Percentiles rank a stretch among this genome's conserved stretches.
These are phyloP conservation scores for Chroicocephalus ridibundus DNA, from an alignment of 2,113 vertebrate genomes.

Conservation along the genomic window DNA sequence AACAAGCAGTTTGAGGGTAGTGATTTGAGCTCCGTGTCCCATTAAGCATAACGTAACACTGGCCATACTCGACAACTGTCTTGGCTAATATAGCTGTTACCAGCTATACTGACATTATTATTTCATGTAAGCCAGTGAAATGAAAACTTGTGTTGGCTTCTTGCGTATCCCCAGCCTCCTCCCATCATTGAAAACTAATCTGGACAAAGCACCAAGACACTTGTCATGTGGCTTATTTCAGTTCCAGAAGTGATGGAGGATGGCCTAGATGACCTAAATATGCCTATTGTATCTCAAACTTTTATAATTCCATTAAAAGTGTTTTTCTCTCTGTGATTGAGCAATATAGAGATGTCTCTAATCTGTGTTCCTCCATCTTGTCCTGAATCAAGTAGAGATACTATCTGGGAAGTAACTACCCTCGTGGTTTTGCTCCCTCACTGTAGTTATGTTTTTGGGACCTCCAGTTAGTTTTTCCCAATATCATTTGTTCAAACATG, in stretches of 20 bases:
- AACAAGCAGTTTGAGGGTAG: neutral
- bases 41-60: neutral
- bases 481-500: constrained; percentile 60
- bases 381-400: neutral
- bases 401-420: neutral
- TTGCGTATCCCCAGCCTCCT: neutral
- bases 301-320: neutral
- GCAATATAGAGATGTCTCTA: neutral
- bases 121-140: neutral
- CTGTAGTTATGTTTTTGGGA: constrained; percentile 31
- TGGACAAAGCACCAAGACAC: neutral
- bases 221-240: neutral
- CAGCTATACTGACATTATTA: neutral
- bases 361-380: neutral
- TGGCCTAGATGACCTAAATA: neutral
- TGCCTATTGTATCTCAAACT: neutral
- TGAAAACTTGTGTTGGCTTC: neutral
- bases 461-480: constrained; percentile 20
- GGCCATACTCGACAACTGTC: neutral
- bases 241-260: neutral
- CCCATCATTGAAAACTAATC: neutral
- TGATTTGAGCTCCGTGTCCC: neutral
- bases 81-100: neutral
- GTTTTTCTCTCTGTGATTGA: neutral
- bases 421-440: neutral